Base-by-base conservation (phyloP, 2,888 invertebrate species). In the Ceriagrion tenellum region DNA sequence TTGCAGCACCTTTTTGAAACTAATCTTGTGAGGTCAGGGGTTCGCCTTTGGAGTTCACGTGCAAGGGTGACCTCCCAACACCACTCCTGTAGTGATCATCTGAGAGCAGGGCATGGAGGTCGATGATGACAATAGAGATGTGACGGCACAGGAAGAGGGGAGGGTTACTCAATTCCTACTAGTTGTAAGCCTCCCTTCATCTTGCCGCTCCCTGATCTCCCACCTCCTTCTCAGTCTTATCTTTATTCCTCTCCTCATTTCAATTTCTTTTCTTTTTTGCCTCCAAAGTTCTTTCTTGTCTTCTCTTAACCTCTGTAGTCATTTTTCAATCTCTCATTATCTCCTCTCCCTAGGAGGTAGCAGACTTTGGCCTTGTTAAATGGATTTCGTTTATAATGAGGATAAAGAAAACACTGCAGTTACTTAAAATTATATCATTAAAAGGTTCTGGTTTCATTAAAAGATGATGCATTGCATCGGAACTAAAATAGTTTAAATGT, bases 11-110 rank as follows among this genome's bases (percentile, higher is more conserved):
- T 35, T 69, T 59, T 81, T 16, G 81, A 35, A 35, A 81, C 81
- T 81, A 35, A 81, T 81, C 81, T 81, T 81, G 47, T 47, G 81
- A 81, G 81, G 81, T 81, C 81, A 81, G 81, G 35, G 81, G 26
- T 23, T 35, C 30, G 13, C 59, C 26, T 69, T 69, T 81, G 6
- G 35, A 35, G 81, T 81, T 81, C 30, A 16, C 35, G 81, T 8
- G 81, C 81, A 35, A n/a, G 69, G 1, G 30, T 81, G 81, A 81
- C 47, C 47, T 47, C 47, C 47, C 4, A 47, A 47, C 47, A 8
- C 4, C 8, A 47, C 47, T 35, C 81, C 2, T n/a, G 30, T 13
- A 35, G 81, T 35, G 81, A 81, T 81, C 35, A 81, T 35, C 81
- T 81, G 81, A 81, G 81, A 35, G 81, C 16, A 16, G 81, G n/a